A percentile compares a stretch with the other conserved stretches of the same genome.
Evolutionary conservation across 2,113 vertebrate species (phyloP).

Genomic region (Narcine bancroftii): DNA sequence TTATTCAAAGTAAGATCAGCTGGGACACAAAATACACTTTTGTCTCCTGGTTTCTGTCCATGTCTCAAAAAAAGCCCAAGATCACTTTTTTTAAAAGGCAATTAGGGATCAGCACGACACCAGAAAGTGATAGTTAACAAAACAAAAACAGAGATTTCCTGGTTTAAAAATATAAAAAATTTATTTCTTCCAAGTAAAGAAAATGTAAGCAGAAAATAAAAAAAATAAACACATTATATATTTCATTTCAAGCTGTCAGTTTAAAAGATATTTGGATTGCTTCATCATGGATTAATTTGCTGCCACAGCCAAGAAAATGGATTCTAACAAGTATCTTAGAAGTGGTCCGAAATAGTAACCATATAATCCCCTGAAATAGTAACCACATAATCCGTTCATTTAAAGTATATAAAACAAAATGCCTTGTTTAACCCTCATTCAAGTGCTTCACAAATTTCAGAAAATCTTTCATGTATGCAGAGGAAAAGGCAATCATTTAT

Average conservation of each 20-base stretch:
- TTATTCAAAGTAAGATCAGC: not conserved
- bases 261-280: not conserved
- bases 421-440: not conserved
- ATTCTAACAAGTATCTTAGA: conserved; percentile 13
- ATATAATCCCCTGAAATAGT: not conserved
- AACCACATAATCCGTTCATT: not conserved
- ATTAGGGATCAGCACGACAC: not conserved
- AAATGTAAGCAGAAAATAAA: not conserved
- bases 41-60: not conserved
- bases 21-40: not conserved
- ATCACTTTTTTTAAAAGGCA: not conserved
- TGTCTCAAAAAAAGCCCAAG: not conserved
- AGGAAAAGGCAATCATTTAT: not conserved
- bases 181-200: not conserved
- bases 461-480: not conserved
- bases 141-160: not conserved
- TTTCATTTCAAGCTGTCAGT: not conserved
- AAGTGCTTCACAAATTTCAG: not conserved
- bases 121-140: not conserved
- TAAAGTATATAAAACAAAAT: conserved; percentile 7
- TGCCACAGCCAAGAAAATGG: not conserved
- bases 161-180: not conserved
- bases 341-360: not conserved
- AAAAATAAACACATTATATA: not conserved
- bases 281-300: not conserved